Evolutionary conservation across 2,113 vertebrate genomes (phyloP).

Genomic region (Malurus cyaneus): DNA sequence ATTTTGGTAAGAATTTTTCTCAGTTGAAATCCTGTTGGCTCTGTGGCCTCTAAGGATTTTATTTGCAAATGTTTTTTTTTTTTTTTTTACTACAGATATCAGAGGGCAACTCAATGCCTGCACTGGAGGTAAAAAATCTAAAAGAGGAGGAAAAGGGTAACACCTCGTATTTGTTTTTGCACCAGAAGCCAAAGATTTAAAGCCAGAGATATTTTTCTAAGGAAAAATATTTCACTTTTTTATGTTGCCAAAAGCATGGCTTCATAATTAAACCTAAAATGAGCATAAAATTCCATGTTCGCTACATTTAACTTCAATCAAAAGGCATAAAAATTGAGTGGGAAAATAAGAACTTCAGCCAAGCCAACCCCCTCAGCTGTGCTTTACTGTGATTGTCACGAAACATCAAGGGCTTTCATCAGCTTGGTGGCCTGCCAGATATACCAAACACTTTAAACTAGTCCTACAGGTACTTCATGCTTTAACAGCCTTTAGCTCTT

Average conservation of each 20-base stretch:
- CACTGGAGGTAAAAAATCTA: neutral
- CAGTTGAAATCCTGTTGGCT: neutral
- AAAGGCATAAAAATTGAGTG: conserved; percentile 30
- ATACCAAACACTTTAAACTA: conserved; percentile 2
- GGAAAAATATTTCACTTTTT: neutral
- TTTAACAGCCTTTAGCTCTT: neutral
- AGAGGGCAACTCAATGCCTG: neutral
- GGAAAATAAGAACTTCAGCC: conserved; percentile 18
- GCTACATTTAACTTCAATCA: conserved; percentile 2
- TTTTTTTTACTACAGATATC: neutral
- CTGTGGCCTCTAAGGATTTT: neutral
- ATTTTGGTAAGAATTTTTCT: conserved; percentile 3
- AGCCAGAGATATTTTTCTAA: neutral
- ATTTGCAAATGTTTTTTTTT: neutral
- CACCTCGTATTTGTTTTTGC: neutral
- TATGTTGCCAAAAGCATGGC: neutral
- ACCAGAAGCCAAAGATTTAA: neutral
- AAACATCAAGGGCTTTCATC: conserved; percentile 36
- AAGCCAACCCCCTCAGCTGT: neutral
- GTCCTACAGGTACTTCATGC: conserved; percentile 6
- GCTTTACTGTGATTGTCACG: conserved; percentile 8
- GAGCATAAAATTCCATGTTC: neutral
- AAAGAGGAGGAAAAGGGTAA: neutral
- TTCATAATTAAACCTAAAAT: conserved; percentile 37
- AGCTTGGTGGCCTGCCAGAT: conserved; percentile 26